Evolutionary conservation across 2,888 invertebrate genomes (phyloP).

Genomic region (Leptinotarsa juncta): DNA sequence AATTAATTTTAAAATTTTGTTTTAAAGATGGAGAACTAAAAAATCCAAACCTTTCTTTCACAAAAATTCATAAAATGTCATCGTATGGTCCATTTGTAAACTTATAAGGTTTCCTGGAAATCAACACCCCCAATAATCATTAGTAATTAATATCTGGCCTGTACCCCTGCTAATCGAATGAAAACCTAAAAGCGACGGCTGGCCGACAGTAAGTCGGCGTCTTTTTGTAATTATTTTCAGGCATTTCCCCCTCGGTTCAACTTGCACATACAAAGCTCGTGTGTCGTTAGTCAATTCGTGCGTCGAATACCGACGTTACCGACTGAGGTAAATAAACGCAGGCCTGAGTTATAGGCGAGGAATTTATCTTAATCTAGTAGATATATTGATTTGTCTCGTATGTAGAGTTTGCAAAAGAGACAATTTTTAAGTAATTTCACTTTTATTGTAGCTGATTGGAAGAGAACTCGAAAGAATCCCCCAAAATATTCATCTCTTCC

Average conservation of each 20-base stretch:
- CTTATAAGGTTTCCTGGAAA: not conserved
- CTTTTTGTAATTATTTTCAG: constrained; percentile 30
- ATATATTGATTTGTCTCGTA: too few relatives aligned
- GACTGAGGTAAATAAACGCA: constrained; percentile 21
- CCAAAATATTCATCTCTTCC: too few relatives aligned
- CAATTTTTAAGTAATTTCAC: too few relatives aligned
- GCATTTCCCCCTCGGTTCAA: constrained; percentile 20
- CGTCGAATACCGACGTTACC: constrained; percentile 17
- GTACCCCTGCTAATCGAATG: not conserved
- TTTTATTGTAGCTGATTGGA: too few relatives aligned
- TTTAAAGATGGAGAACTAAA: too few relatives aligned
- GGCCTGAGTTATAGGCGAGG: not conserved
- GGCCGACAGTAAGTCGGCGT: constrained; percentile 20
- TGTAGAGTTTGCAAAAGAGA: too few relatives aligned
- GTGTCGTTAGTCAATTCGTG: constrained; percentile 24
- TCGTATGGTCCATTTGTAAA: not conserved
- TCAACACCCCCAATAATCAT: not conserved
- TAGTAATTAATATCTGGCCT: not conserved
- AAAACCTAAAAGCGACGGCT: constrained; percentile 10
- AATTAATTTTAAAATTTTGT: too few relatives aligned
- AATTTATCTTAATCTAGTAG: not conserved
- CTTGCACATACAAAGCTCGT: constrained; percentile 17
- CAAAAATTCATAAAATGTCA: not conserved
- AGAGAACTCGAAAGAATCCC: too few relatives aligned
- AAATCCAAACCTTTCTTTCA: not conserved